A percentile compares a stretch with the other conserved stretches of the same genome.
Conservation (phyloP, 1,140 invertebrate genomes). For the Drosophila pruinosa region DNA sequence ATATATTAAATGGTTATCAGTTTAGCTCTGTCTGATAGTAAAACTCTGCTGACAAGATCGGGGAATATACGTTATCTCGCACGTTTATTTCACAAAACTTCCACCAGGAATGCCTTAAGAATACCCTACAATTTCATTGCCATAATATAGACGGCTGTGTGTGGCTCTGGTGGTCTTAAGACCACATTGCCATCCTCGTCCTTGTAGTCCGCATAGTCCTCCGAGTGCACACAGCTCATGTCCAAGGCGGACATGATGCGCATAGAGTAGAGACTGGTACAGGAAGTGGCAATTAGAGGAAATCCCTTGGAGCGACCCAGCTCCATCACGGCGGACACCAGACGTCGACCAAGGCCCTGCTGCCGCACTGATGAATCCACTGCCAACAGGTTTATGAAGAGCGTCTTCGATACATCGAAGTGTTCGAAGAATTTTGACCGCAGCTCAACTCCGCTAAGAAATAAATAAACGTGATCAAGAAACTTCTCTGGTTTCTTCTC, state of each 20-base stretch:
- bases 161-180: conserved; percentile 39
- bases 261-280: conserved; percentile 47
- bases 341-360: conserved; percentile 46
- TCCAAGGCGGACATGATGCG: conserved; percentile 38
- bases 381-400: conserved; percentile 50
- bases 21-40: not conserved
- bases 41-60: not conserved
- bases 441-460: conserved; percentile 42
- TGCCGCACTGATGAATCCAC: conserved; percentile 42
- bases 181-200: conserved; percentile 45
- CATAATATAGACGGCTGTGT: conserved; percentile 49
- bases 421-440: conserved; percentile 47
- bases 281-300: conserved; percentile 40
- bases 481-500: conserved; percentile 11
- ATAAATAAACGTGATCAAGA: conserved; percentile 51
- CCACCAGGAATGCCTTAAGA: no score
- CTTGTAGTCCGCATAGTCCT: conserved; percentile 51
- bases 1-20: no score
- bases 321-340: conserved; percentile 45
- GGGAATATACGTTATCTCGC: not conserved
- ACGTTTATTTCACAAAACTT: not conserved
- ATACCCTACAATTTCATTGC: conserved; percentile 61
- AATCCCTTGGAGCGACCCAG: conserved; percentile 38
- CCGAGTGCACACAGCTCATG: conserved; percentile 40
- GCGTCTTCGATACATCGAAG: conserved; percentile 34